Base-by-base conservation (phyloP, 2,888 invertebrate species). In the Idaea aversata region DNA sequence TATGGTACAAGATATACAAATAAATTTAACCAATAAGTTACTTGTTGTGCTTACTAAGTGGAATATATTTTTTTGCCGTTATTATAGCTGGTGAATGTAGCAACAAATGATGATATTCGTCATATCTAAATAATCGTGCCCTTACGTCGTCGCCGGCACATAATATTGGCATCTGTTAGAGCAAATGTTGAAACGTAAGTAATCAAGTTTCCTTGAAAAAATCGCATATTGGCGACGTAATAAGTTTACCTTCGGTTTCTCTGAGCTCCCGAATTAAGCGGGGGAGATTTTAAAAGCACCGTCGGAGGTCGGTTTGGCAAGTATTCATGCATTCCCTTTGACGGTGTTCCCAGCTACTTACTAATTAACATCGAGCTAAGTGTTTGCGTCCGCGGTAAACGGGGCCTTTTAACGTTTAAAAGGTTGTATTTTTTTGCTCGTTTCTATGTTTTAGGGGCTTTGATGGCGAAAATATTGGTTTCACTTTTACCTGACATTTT, bases 251-350 rank as follows among this genome's bases (percentile, higher is more conserved):
- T 87, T 86, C 84, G 90, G 90, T 88, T 88, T 88, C 90, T 88
- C 88, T 84, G 87, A 85, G 85, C 85, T 83, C 79, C 77, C 78
- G 82, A 85, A 88, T 88, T 88, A 88, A 87, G 87, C 81, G 87
- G 86, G 89, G 88, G 85, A 84, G 83, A 85, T 90, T 92, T 92
- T 92, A 90, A 93, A 92, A 92, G 91, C 91, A 75, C 83, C 85
- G 86, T 80, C 80, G 81, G 87, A 87, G 88, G 87, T 87, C 81
- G 87, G 85, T 85, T 86, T 81, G 79, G 82, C 80, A 90, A 91
- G 92, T 92, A 92, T 91, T 93, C 93, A 91, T 89, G 88, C 90
- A 93, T 93, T 93, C 93, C 88, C 93, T 93, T 93, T 93, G 91
- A 91, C 88, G 88, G 79, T 85, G 90, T 87, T 84, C 83, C 83